These are phyloP conservation scores for Hesperophylax magnus DNA, from an alignment of 1,140 invertebrate genomes.

Conservation along the genomic window DNA sequence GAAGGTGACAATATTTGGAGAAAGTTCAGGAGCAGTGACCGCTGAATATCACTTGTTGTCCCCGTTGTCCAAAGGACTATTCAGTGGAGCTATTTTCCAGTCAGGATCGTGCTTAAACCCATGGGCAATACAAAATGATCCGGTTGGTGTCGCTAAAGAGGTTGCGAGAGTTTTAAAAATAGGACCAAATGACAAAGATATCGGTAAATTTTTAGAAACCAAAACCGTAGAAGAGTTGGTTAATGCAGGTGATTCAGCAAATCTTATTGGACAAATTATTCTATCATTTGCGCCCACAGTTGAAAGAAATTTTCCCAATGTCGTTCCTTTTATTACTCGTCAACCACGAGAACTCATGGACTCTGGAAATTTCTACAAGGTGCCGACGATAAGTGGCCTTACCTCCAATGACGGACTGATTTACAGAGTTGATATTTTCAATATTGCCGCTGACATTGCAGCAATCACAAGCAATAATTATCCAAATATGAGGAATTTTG, in stretches of 20 bases:
- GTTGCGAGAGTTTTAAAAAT: constrained; percentile 62
- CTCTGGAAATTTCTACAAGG: constrained; percentile 62
- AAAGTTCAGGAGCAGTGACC: constrained; percentile 62
- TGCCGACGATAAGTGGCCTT: constrained; percentile 64
- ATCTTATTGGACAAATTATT: constrained; percentile 56
- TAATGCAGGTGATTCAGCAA: constrained; percentile 61
- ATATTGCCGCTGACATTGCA: neutral
- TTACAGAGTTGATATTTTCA: constrained; percentile 51
- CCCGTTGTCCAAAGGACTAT: constrained; percentile 71
- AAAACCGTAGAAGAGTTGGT: constrained; percentile 60
- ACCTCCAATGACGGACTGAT: constrained; percentile 63
- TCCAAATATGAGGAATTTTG: constrained; percentile 60
- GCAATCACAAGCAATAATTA: constrained; percentile 61
- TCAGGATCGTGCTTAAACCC: constrained; percentile 73
- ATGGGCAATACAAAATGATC: constrained; percentile 60
- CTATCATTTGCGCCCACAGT: constrained; percentile 66
- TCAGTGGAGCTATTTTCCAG: constrained; percentile 69
- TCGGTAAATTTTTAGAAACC: constrained; percentile 59
- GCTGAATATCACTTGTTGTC: constrained; percentile 64
- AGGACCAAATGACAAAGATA: constrained; percentile 40
- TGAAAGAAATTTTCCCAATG: constrained; percentile 61
- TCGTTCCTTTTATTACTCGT: constrained; percentile 64
- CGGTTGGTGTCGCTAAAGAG: constrained; percentile 62
- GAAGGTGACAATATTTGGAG: constrained; percentile 64
- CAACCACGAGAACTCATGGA: constrained; percentile 61